Conservation (phyloP, 2,888 invertebrate genomes). For the Arctia plantaginis region DNA sequence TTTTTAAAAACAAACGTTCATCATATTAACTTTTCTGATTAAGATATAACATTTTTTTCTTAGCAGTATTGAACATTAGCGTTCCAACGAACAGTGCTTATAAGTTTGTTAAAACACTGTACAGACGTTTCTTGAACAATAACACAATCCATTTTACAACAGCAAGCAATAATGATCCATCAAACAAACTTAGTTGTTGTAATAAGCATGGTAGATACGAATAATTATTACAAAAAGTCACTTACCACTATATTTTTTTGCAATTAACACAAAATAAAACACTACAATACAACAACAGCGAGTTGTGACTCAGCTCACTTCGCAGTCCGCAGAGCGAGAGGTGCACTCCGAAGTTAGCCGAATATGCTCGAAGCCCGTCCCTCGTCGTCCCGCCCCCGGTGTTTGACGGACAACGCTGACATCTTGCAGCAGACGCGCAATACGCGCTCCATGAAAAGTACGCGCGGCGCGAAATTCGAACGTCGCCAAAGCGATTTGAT, state of each 20-base stretch:
- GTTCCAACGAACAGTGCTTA: neutral
- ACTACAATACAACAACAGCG: constrained; percentile 32
- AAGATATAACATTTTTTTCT: constrained; percentile 23
- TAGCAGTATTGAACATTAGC: constrained; percentile 11
- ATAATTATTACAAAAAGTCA: constrained; percentile 45
- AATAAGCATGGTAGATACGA: constrained; percentile 10
- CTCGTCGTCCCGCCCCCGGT: constrained; percentile 68
- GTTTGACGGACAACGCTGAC: constrained; percentile 66
- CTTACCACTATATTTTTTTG: constrained; percentile 63
- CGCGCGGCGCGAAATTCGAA: constrained; percentile 73
- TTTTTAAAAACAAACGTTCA: constrained; percentile 11
- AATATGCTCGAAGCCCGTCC: constrained; percentile 67
- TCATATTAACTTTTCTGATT: constrained; percentile 11
- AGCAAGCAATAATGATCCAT: constrained; percentile 15
- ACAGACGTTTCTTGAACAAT: constrained; percentile 57
- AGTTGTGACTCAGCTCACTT: constrained; percentile 80
- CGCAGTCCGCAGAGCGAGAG: constrained; percentile 66
- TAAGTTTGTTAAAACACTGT: constrained; percentile 43
- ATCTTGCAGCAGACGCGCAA: constrained; percentile 72
- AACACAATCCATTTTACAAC: constrained; percentile 38
- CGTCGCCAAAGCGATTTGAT: constrained; percentile 58
- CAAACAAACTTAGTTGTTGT: neutral
- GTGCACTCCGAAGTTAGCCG: constrained; percentile 71
- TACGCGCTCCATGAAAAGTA: constrained; percentile 71
- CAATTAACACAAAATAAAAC: constrained; percentile 53